Conservation (phyloP, 2,888 invertebrate species). For the Mesorhabditis belari region DNA sequence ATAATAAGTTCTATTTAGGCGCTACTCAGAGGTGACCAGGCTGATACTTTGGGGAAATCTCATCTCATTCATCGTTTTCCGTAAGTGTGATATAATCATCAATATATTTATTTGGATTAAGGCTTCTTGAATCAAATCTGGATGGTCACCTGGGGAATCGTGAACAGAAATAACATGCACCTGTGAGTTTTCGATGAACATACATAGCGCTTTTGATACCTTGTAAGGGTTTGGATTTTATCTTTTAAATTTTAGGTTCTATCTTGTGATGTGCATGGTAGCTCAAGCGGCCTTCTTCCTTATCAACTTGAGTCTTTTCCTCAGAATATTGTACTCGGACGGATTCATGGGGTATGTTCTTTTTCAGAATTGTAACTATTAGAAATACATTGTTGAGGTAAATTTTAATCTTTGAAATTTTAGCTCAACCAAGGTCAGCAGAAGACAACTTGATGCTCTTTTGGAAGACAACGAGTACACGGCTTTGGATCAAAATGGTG, state of each 20-base stretch:
- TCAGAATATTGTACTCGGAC: slow-evolving; percentile 27
- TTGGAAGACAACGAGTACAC: slow-evolving; percentile 33
- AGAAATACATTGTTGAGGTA: background rate
- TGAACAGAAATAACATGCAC: slow-evolving; percentile 27
- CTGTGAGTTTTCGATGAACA: slow-evolving; percentile 9
- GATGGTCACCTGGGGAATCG: slow-evolving; percentile 25
- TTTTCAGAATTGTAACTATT: slow-evolving; percentile 7
- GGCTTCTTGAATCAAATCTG: slow-evolving; percentile 25
- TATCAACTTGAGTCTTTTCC: slow-evolving; percentile 26
- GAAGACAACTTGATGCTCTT: slow-evolving; percentile 22
- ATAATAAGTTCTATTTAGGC: background rate
- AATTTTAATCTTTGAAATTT: background rate
- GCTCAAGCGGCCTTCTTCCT: slow-evolving; percentile 21
- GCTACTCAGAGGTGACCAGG: background rate
- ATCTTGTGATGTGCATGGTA: slow-evolving; percentile 19
- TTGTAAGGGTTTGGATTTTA: background rate
- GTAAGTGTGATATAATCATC: too few species aligned
- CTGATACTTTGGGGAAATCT: slow-evolving; percentile 9
- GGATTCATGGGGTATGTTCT: slow-evolving; percentile 23
- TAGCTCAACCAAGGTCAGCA: background rate
- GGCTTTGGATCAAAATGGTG: background rate
- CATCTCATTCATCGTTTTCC: slow-evolving; percentile 24
- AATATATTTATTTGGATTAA: too few species aligned
- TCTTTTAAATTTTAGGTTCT: slow-evolving; percentile 14
- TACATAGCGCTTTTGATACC: background rate